A percentile compares a stretch with the other conserved stretches of the same genome.
phyloP scores from a whole-genome alignment of 2,113 vertebrate genomes.

The Daphoenositta chrysoptera region DNA sequence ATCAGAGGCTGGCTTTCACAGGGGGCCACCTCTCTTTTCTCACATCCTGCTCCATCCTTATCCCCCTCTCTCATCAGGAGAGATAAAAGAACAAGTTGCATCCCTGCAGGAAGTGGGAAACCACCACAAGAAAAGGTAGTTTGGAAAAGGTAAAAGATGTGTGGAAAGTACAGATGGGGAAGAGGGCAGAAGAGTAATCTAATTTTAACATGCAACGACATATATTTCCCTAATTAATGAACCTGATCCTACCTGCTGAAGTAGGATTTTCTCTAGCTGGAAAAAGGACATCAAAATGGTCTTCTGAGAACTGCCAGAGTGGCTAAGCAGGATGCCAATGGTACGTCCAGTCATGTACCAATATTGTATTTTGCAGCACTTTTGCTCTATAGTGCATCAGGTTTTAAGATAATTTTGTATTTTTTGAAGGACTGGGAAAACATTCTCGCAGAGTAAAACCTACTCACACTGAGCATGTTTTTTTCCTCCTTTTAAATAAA shows the following conservation, averaged over 20 bases:
- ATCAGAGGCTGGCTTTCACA: background rate
- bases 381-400: background rate
- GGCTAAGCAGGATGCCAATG: background rate
- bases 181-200: background rate
- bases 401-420: background rate
- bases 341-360: fast-evolving
- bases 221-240: background rate
- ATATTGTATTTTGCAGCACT: background rate
- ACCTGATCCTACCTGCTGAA: background rate
- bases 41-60: background rate
- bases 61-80: fast-evolving
- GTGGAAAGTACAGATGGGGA: background rate
- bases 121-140: background rate
- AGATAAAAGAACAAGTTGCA: background rate
- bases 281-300: background rate
- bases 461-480: background rate
- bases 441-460: background rate
- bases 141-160: background rate
- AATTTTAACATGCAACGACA: background rate
- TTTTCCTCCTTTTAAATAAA: background rate
- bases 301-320: background rate
- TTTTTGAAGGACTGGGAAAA: background rate
- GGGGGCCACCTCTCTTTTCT: background rate
- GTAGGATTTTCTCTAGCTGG: background rate
- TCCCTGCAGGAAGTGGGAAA: background rate